Evolutionary conservation across 2,888 invertebrate species (phyloP).

Genomic region (Deroplatys truncata): DNA sequence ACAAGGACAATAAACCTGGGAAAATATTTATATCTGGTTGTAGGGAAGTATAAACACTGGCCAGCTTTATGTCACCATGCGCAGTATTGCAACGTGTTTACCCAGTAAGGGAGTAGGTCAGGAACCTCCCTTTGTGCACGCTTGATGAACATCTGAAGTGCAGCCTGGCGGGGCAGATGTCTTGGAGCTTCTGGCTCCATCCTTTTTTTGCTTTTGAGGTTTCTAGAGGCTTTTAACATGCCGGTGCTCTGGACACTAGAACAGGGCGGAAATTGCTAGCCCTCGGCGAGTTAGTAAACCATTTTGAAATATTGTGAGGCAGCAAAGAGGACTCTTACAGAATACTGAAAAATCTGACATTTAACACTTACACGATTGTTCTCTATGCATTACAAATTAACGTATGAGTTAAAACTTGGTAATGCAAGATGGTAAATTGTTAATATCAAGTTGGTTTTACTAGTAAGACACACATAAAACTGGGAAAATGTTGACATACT

Average conservation of each 20-base stretch:
- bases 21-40: not conserved
- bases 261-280: not conserved
- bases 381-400: too few relatives aligned
- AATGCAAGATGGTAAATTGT: too few relatives aligned
- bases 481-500: too few relatives aligned
- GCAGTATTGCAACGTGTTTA: not conserved
- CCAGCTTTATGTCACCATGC: not conserved
- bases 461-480: too few relatives aligned
- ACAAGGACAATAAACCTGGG: not conserved
- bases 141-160: not conserved
- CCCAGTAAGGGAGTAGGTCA: not conserved
- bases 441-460: too few relatives aligned
- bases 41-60: not conserved
- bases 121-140: not conserved
- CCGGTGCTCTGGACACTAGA: not conserved
- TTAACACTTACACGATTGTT: too few relatives aligned
- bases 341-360: too few relatives aligned
- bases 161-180: not conserved
- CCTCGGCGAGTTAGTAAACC: too few relatives aligned
- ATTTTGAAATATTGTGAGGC: too few relatives aligned
- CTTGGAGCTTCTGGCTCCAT: not conserved
- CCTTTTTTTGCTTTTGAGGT: not conserved
- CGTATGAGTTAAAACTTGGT: too few relatives aligned
- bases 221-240: not conserved
- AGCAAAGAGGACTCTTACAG: too few relatives aligned